Evolutionary conservation across 2,888 invertebrate genomes (phyloP).

Genomic region (Parasteatoda lunata): DNA sequence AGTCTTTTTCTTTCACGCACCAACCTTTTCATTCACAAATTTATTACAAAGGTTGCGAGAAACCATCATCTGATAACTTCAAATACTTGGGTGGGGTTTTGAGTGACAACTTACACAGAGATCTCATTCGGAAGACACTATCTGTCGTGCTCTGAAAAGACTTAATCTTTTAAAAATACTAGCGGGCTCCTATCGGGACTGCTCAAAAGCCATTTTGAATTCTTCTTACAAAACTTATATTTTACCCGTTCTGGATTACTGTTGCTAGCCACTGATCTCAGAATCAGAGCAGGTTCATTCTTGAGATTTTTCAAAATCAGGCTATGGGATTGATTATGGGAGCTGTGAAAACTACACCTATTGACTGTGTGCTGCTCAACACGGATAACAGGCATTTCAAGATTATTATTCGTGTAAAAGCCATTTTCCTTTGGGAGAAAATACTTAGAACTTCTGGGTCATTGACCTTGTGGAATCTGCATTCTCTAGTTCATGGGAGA

Average conservation of each 20-base stretch:
- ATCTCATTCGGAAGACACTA: not conserved
- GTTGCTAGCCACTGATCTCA: conserved; percentile 4
- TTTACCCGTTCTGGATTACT: not conserved
- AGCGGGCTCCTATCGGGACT: conserved; percentile 11
- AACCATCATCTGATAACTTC: not conserved
- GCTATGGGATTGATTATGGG: conserved; percentile 9
- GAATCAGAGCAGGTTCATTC: conserved; percentile 3
- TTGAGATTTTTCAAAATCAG: conserved; percentile 13
- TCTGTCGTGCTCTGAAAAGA: conserved; percentile 1
- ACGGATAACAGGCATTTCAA: not conserved
- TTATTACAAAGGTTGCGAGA: not conserved
- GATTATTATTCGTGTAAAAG: not conserved
- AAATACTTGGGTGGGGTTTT: not conserved
- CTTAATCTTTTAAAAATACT: not conserved
- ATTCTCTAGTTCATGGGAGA: not conserved
- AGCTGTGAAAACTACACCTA: conserved; percentile 4
- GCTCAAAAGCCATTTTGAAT: not conserved
- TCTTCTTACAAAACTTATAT: not conserved
- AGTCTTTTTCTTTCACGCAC: not conserved
- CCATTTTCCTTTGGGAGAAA: not conserved
- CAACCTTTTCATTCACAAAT: not conserved
- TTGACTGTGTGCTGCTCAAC: not conserved
- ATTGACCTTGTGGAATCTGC: not conserved
- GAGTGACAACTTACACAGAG: not conserved
- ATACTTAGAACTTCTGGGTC: not conserved